Evolutionary conservation across 2,797 vertebrate genomes (phyloP), one percentile per base, ranked within the genome.

Genomic region (Bryconaethiops microstoma): DNA sequence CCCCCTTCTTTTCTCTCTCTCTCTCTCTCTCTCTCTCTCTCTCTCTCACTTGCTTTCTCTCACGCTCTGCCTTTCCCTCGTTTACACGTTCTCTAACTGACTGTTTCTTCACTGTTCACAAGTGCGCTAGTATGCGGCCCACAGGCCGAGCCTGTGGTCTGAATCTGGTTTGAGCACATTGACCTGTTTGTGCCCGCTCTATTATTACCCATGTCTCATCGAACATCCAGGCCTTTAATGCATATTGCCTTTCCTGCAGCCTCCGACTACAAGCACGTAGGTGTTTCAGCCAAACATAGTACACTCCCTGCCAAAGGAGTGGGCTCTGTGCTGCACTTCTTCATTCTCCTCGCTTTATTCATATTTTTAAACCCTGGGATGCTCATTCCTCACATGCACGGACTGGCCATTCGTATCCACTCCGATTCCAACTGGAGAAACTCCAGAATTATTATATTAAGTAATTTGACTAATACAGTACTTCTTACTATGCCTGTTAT

Each of bases 141-240:
- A 1, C 5, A 2, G 62, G 1, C 14, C 13, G 5, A 35, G 62
- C 14, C 23, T 63, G 23, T 7, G 23, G 23, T 63, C 6, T 39
- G 62, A 64, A 64, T 25, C 59, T 48, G 60, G 67, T 69, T 80
- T 84, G 70, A 85, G 84, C 84, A 81, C 74, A 87, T 84, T 87
- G 86, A 91, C 90, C 89, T 90, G 90, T 88, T 89, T 86, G 70
- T 78, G 77, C 72, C 64, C 70, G 67, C n/a, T 69, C 52, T 80
- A 74, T 82, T 82, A 82, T 83, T 80, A 74, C 71, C 45, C 40
- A n/a, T 76, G 71, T 65, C 60, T 65, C 62, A 68, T 55, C 76
- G 42, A 78, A 45, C 70, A 59, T 50, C 76, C 19, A 19, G 76
- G 55, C 77, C 70, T 79, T 76, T 55, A 71, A 83, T 78, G 60